Base-by-base conservation (phyloP, 2,888 invertebrate species). In the Auanema freiburgensis region DNA sequence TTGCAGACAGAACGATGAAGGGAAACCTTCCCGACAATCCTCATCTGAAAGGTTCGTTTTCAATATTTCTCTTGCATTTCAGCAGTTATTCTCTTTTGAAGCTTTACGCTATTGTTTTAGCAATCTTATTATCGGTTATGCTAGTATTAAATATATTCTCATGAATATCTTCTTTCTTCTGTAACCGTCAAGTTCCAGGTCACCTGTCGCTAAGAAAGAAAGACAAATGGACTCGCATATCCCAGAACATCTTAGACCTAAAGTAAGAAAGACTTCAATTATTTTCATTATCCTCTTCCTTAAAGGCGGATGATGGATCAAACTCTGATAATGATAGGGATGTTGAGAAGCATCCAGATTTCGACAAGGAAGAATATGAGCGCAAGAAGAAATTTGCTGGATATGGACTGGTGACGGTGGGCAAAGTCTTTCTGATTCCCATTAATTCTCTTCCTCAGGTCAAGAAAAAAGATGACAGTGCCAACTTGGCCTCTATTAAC, bases 361-460 rank as follows among this genome's bases (percentile, higher is more conserved):
- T 24, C 16, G 61, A 61, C 16, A 40, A 21, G 24, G 61, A 58
- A 24, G 58, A 58, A 24, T 40, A 33, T 14, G 58, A 58, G 50
- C 14, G 25, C n/a, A 58, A 58, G 50, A 58, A 58, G 33, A 58
- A 58, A 33, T 58, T 50, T 41, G 58, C 49, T 11, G 58, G 58
- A 1, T 58, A 50, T 14, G 58, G 58, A 1, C 40, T 58, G 49
- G 58, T 58, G 8, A 51, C 50, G 12, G 58, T 58, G 8, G 51
- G 43, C 40, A 49, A 58, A 41, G 51, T 50, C 43, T 43, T 43
- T 11, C n/a, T n/a, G 43, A 11, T 43, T 11, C 11, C 11, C n/a
- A 43, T 43, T 43, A 11, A n/a, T 43, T 43, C 11, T 43, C n/a
- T n/a, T n/a, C n/a, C n/a, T n/a, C n/a, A n/a, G n/a, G n/a, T n/a